These are phyloP conservation scores for Ophion ellenae DNA, from an alignment of 2,888 invertebrate genomes.

Conservation along the genomic window DNA sequence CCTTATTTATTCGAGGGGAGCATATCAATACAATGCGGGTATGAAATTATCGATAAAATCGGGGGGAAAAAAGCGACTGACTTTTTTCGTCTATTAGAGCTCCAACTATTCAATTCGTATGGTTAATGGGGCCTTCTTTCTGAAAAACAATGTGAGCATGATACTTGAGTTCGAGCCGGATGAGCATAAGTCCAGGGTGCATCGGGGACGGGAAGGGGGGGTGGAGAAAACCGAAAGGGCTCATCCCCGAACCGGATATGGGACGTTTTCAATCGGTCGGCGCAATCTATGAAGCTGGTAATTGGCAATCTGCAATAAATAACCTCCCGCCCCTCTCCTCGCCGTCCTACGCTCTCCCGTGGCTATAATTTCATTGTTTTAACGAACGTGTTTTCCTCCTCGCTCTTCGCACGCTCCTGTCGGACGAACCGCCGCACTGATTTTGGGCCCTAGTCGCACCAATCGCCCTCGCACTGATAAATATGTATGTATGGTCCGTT, in stretches of 20 bases:
- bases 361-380: slow-evolving; percentile 77
- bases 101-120: too few relatives aligned
- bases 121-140: too few relatives aligned
- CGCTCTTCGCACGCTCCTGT: neutral
- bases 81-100: too few relatives aligned
- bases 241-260: slow-evolving; percentile 52
- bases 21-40: too few relatives aligned
- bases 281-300: slow-evolving; percentile 75
- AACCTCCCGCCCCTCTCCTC: slow-evolving; percentile 62
- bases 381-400: slow-evolving; percentile 66
- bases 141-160: too few relatives aligned
- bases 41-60: too few relatives aligned
- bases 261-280: slow-evolving; percentile 73
- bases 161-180: too few relatives aligned
- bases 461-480: neutral
- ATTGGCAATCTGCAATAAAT: slow-evolving; percentile 79
- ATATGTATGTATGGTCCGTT: neutral
- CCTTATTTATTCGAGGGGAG: too few relatives aligned
- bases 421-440: slow-evolving; percentile 11
- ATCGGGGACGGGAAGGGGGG: slow-evolving; percentile 18
- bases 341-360: slow-evolving; percentile 34
- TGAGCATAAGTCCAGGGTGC: neutral
- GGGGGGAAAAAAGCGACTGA: too few relatives aligned
- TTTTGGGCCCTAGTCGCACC: slow-evolving; percentile 37
- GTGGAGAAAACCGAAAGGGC: slow-evolving; percentile 35